phyloP scores from a whole-genome alignment of 2,113 vertebrate genomes.

The Lynx canadensis region DNA sequence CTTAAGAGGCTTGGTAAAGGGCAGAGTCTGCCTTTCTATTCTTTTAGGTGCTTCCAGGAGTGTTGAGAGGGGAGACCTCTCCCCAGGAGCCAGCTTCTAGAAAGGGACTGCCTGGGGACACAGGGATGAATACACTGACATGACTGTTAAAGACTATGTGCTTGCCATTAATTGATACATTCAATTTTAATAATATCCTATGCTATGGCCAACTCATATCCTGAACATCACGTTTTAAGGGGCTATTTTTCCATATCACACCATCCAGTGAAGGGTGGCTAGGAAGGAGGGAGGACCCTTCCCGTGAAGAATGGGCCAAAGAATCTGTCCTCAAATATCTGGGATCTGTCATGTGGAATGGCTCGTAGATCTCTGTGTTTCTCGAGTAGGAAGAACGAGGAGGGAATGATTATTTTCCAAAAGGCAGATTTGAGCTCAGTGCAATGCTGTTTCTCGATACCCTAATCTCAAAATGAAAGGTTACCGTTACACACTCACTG shows the following conservation, averaged over 20 bases:
- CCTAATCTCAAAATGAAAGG: not conserved
- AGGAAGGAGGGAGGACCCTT: not conserved
- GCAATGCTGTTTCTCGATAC: not conserved
- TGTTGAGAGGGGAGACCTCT: not conserved
- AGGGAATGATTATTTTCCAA: not conserved
- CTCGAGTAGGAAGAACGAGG: not conserved
- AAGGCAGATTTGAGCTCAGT: not conserved
- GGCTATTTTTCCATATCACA: not conserved
- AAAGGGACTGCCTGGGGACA: not conserved
- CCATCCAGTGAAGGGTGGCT: accelerated
- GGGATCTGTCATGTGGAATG: not conserved
- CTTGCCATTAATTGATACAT: not conserved
- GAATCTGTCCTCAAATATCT: not conserved
- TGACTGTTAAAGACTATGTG: not conserved
- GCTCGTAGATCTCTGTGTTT: not conserved
- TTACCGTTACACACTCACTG: not conserved
- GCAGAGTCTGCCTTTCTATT: not conserved
- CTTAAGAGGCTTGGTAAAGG: not conserved
- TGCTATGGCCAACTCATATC: not conserved
- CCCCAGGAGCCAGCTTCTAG: not conserved
- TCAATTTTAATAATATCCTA: not conserved
- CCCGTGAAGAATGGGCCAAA: not conserved
- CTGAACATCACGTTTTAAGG: not conserved
- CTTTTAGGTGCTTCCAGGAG: not conserved
- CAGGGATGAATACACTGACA: not conserved